A percentile compares a stretch with the other conserved stretches of the same genome.
Evolutionary conservation across 2,888 invertebrate species (phyloP).

Genomic region (Ptilodon capucinus): DNA sequence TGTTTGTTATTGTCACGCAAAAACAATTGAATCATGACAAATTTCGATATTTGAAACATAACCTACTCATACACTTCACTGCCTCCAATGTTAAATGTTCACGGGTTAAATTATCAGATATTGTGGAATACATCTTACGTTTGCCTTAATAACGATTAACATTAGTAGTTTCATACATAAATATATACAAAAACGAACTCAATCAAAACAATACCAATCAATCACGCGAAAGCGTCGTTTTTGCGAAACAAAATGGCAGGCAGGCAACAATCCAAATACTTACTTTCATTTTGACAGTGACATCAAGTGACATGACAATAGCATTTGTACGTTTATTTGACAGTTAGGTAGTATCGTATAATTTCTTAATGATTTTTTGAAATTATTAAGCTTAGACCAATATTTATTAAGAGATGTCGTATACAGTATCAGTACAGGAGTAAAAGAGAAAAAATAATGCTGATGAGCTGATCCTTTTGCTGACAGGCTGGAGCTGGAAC

Average conservation of each 20-base stretch:
- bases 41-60: constrained; percentile 69
- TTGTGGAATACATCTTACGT: constrained; percentile 76
- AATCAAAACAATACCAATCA: constrained; percentile 9
- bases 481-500: too few relatives aligned
- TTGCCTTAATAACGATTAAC: constrained; percentile 35
- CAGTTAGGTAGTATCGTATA: not conserved
- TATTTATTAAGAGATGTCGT: too few relatives aligned
- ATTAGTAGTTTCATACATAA: constrained; percentile 38
- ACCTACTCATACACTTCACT: constrained; percentile 72
- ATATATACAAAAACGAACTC: constrained; percentile 6
- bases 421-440: too few relatives aligned
- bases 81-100: constrained; percentile 66
- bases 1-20: constrained; percentile 22
- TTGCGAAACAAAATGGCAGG: constrained; percentile 41
- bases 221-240: constrained; percentile 35
- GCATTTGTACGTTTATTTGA: not conserved
- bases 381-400: too few relatives aligned
- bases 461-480: too few relatives aligned
- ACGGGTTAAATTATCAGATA: constrained; percentile 65
- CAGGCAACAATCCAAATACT: too few relatives aligned
- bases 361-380: too few relatives aligned
- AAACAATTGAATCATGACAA: constrained; percentile 56
- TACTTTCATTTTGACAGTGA: not conserved
- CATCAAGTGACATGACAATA: not conserved
- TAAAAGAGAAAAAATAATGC: too few relatives aligned